Base-by-base conservation (phyloP, 2,113 vertebrate genomes). In the Catagonus wagneri region DNA sequence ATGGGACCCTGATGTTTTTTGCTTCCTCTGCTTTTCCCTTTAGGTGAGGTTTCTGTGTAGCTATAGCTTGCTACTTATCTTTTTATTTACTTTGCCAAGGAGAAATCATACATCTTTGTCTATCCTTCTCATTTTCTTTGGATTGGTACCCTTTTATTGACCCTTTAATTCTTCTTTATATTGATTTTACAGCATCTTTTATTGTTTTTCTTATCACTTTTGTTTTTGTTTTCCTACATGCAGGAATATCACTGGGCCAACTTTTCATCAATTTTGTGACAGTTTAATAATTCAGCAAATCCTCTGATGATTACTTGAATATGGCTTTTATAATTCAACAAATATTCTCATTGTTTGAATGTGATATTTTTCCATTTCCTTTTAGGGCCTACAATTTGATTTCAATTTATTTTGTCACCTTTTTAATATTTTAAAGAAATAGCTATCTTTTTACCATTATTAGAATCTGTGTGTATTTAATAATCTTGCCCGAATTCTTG, bases 371-470 rank as follows among this genome's bases (percentile, higher is more conserved):
- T 54, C 44, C 14, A 12, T 76, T 83, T 75, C 2, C 23, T 81
- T 93, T 90, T 56, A 56, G n/a, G 14, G 58, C 23, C n/a, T 74
- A 19, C 69, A 20, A 71, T 86, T 75, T 90, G 44, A 13, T 71
- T 81, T 61, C 32, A 22, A 80, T 52, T 44, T 22, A 17, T 68
- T 58, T 58, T 84, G 19, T 58, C 34, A 63, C 2, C 36, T 88
- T 88, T 61, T 44, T n/a, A 81, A 84, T 91, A 61, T 74, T 94
- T 93, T 90, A 17, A 86, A 39, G 39, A 63, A 81, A 58, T 39
- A 79, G 58, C 63, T 61, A 63, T 44, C 34, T 72, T 89, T 89
- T 56, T 39, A 34, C 20, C 2, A 20, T 3, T 29, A 23, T 79
- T 72, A 32, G 7, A 78, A 22, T 29, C 34, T 85, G 11, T 78